These are phyloP conservation scores for Acholoe squamosa DNA, from an alignment of 2,888 invertebrate genomes.

Conservation along the genomic window DNA sequence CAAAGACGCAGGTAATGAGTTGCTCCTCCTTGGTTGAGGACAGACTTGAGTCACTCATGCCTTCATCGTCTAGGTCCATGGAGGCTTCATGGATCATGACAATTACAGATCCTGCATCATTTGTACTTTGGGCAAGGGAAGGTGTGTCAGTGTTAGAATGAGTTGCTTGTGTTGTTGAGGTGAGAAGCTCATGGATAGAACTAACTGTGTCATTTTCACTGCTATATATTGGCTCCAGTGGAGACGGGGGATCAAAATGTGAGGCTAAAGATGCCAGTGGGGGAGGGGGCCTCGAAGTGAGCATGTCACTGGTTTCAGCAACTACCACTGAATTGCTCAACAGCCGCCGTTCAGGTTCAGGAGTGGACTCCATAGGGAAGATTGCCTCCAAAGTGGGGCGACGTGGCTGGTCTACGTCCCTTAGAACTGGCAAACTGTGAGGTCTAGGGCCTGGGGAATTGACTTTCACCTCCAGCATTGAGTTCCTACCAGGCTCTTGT, in stretches of 20 bases:
- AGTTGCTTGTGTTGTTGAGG: no score
- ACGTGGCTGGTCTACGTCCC: background rate
- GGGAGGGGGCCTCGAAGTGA: background rate
- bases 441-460: background rate
- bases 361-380: background rate
- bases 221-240: background rate
- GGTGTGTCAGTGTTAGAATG: background rate
- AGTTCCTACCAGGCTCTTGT: background rate
- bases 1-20: background rate
- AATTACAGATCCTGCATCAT: background rate
- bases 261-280: background rate
- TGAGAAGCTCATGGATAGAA: no score
- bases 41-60: slow-evolving; percentile 33
- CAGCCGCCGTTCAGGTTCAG: background rate
- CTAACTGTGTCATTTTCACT: background rate
- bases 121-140: background rate
- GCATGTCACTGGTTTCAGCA: background rate
- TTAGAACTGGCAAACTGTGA: background rate
- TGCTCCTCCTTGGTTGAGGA: slow-evolving; percentile 24
- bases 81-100: background rate
- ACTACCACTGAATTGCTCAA: background rate
- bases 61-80: background rate
- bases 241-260: background rate
- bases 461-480: background rate
- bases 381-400: background rate